phyloP scores from a whole-genome alignment of 2,113 vertebrate genomes.

The Lagopus leucura region DNA sequence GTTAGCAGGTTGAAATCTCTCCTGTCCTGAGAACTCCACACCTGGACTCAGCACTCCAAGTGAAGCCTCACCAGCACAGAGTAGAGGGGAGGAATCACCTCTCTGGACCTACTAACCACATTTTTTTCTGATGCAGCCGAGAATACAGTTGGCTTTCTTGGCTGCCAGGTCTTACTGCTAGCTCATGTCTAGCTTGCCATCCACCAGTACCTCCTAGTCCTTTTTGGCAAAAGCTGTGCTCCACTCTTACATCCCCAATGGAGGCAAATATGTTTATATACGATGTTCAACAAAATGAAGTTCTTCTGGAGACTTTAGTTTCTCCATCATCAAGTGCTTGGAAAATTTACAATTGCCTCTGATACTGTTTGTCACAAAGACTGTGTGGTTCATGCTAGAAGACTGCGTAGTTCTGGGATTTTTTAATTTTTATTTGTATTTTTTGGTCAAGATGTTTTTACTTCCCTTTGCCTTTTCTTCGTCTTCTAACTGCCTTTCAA shows the following conservation, averaged over 20 bases:
- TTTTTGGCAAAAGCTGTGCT: too few species aligned
- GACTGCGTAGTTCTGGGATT: not conserved
- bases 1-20: too few species aligned
- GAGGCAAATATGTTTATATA: not conserved
- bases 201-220: too few species aligned
- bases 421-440: not conserved
- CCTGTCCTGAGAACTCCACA: too few species aligned
- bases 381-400: not conserved
- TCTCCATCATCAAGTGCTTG: not conserved
- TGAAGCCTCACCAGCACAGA: too few species aligned
- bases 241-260: not conserved
- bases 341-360: conserved; percentile 10
- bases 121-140: too few species aligned
- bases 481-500: not conserved
- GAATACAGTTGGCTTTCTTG: too few species aligned
- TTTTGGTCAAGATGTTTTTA: not conserved
- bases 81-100: too few species aligned
- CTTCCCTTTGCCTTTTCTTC: not conserved
- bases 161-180: too few species aligned
- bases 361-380: not conserved
- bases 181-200: too few species aligned
- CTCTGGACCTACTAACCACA: too few species aligned
- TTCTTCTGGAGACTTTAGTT: not conserved
- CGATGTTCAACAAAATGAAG: not conserved
- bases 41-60: too few species aligned